These are phyloP conservation scores for Takifugu ocellatus DNA, from an alignment of 2,797 vertebrate species.

Conservation along the genomic window DNA sequence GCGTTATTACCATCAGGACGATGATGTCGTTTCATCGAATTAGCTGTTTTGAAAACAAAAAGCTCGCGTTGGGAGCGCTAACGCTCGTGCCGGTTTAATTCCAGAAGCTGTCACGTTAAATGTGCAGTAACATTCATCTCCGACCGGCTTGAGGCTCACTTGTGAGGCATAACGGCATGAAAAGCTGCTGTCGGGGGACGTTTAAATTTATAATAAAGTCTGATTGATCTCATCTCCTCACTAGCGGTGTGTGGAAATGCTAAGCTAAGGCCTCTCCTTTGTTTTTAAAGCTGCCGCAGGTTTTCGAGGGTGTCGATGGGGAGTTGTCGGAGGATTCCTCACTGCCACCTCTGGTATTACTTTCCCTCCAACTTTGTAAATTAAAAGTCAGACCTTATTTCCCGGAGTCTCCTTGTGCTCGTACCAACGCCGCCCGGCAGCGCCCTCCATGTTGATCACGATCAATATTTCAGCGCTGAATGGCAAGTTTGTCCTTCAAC, in stretches of 20 bases:
- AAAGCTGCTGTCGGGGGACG: conserved; percentile 11
- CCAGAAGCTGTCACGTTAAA: conserved; percentile 48
- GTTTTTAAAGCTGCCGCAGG: too few species aligned
- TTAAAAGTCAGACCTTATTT: conserved; percentile 23
- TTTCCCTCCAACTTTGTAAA: conserved; percentile 15
- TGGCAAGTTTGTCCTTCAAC: conserved; percentile 63
- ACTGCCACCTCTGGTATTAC: conserved; percentile 5
- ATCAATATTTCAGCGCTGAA: conserved; percentile 71
- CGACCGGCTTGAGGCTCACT: conserved; percentile 30
- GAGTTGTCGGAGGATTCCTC: conserved; percentile 2
- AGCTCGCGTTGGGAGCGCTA: conserved; percentile 11
- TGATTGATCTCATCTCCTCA: conserved; percentile 32
- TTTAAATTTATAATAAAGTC: conserved; percentile 18
- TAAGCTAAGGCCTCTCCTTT: too few species aligned
- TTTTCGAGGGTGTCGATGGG: too few species aligned
- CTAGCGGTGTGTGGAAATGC: not conserved
- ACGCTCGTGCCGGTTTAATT: conserved; percentile 44
- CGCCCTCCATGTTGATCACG: conserved; percentile 48
- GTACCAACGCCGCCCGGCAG: conserved; percentile 22
- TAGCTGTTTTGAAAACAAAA: conserved; percentile 37
- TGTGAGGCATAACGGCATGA: conserved; percentile 24
- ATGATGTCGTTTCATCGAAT: conserved; percentile 55
- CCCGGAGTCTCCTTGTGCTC: conserved; percentile 8
- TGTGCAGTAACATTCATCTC: conserved; percentile 42
- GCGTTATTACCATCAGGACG: conserved; percentile 33